phyloP scores from a whole-genome alignment of 2,113 vertebrate species.

The Psettodes erumei region DNA sequence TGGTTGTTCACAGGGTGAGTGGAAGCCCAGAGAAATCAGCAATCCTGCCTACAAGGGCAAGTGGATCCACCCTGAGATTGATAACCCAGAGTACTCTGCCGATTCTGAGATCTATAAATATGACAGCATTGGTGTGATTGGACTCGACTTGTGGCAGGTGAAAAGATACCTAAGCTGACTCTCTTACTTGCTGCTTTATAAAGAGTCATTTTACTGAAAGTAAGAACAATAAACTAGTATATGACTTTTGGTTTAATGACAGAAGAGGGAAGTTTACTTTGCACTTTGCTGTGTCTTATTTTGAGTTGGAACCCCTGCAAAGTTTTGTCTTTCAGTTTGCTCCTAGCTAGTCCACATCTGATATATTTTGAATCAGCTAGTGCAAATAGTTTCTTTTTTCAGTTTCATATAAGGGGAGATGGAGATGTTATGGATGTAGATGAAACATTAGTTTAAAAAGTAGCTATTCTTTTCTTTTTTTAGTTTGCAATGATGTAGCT shows the following conservation, averaged over 20 bases:
- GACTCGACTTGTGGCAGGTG: conserved; percentile 88
- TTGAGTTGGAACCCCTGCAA: neutral
- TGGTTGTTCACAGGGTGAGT: conserved; percentile 79
- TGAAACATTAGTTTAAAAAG: neutral
- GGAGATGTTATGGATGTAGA: neutral
- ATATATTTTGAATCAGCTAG: neutral
- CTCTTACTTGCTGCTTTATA: neutral
- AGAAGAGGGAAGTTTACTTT: neutral
- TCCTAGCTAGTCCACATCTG: neutral
- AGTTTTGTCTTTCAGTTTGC: neutral
- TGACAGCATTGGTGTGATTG: conserved; percentile 83
- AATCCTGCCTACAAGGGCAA: conserved; percentile 87
- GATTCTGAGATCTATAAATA: conserved; percentile 86
- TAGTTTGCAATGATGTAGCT: neutral
- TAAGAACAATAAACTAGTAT: neutral
- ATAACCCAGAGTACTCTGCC: conserved; percentile 88
- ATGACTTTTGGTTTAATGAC: neutral
- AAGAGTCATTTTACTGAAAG: neutral
- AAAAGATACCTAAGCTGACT: neutral
- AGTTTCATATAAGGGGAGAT: neutral
- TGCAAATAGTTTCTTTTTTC: neutral
- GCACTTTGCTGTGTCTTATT: neutral
- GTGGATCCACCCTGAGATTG: conserved; percentile 87
- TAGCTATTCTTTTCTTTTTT: neutral
- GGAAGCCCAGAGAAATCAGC: conserved; percentile 85